Percentiles rank a stretch among this genome's conserved stretches.
Evolutionary conservation across 2,797 vertebrate species (phyloP).

Genomic region (Lophius americanus): DNA sequence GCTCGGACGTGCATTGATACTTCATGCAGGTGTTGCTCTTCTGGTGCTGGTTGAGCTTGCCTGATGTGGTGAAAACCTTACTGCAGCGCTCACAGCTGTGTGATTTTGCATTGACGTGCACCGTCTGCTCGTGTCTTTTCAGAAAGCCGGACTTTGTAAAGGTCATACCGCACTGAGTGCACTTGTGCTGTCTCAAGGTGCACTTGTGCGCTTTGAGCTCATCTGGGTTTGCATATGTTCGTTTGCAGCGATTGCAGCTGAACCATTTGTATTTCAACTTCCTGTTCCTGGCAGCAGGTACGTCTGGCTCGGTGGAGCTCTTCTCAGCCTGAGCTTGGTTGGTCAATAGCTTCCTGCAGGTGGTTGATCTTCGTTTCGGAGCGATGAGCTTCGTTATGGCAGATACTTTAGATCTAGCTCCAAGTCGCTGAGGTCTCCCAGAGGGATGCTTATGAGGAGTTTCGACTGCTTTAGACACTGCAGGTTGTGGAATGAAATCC

Average conservation of each 20-base stretch:
- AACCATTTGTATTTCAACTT: constrained; percentile 58
- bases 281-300: background rate
- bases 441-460: background rate
- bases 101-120: constrained; percentile 51
- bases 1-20: constrained; percentile 67
- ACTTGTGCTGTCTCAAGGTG: constrained; percentile 59
- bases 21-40: constrained; percentile 72
- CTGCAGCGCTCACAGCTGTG: constrained; percentile 75
- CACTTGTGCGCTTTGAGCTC: constrained; percentile 77
- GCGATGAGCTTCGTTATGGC: constrained; percentile 72
- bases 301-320: constrained; percentile 26
- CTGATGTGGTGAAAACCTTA: constrained; percentile 72
- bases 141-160: constrained; percentile 75
- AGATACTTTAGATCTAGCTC: constrained; percentile 61
- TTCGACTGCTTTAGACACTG: background rate
- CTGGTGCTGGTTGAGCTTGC: constrained; percentile 80
- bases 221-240: constrained; percentile 58
- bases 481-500: constrained; percentile 16
- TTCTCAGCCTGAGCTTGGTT: constrained; percentile 13
- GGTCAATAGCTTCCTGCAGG: constrained; percentile 8
- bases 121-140: constrained; percentile 74
- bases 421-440: constrained; percentile 64
- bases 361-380: constrained; percentile 55
- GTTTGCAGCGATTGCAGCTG: constrained; percentile 75
- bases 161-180: constrained; percentile 70